These are phyloP conservation scores for Adelges cooleyi DNA, from an alignment of 1,140 invertebrate species.

Conservation along the genomic window DNA sequence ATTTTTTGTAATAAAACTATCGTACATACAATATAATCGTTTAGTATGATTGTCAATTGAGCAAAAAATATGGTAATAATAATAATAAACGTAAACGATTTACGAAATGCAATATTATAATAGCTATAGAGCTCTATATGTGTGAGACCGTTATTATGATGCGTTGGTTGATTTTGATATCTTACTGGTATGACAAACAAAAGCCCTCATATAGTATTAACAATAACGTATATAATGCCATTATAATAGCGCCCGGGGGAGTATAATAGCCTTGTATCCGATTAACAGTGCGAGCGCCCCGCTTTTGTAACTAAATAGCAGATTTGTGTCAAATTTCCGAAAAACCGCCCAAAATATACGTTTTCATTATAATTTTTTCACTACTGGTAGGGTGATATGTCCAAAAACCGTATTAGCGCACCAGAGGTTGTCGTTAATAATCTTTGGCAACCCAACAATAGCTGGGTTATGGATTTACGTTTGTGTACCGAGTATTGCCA, in stretches of 20 bases:
- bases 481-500: no score
- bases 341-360: slow-evolving; percentile 25
- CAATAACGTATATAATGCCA: slow-evolving; percentile 24
- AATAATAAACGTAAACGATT: neutral
- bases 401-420: slow-evolving; percentile 14
- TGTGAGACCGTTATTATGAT: neutral
- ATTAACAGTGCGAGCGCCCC: slow-evolving; percentile 8
- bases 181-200: slow-evolving; percentile 25
- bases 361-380: slow-evolving; percentile 19
- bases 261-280: slow-evolving; percentile 25
- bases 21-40: no score
- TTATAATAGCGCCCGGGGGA: slow-evolving; percentile 27
- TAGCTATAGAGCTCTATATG: no score
- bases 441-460: slow-evolving; percentile 13
- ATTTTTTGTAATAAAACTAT: no score
- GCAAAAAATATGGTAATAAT: no score
- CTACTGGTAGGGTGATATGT: slow-evolving; percentile 3
- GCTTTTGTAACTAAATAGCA: slow-evolving; percentile 18
- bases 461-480: neutral
- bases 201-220: slow-evolving; percentile 17
- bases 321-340: slow-evolving; percentile 26
- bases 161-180: slow-evolving; percentile 8
- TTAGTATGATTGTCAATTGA: no score
- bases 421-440: slow-evolving; percentile 4
- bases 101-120: neutral